A percentile compares a stretch with the other conserved stretches of the same genome.
Conservation (phyloP, 2,888 invertebrate species). For the Blastobasis lacticolella region DNA sequence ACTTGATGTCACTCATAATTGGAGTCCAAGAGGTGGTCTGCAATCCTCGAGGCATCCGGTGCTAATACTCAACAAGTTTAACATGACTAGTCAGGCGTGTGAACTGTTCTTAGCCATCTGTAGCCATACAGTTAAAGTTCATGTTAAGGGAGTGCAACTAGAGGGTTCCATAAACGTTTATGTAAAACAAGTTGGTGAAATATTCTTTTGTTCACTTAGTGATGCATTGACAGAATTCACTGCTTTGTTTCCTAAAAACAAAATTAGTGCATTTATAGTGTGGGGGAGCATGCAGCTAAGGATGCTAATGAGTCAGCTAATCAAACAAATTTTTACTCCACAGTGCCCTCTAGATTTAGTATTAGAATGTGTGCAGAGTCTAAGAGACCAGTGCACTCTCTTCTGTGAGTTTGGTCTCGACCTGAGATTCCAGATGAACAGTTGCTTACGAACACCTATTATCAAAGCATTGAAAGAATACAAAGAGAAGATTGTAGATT, state of each 20-base stretch:
- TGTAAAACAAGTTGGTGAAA: conserved; percentile 85
- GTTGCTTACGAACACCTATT: conserved; percentile 84
- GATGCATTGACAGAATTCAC: conserved; percentile 77
- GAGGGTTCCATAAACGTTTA: conserved; percentile 88
- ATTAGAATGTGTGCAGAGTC: conserved; percentile 88
- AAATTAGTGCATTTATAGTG: conserved; percentile 81
- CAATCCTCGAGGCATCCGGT: conserved; percentile 90
- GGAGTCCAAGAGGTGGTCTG: conserved; percentile 91
- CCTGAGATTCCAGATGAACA: conserved; percentile 92
- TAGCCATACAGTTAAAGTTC: conserved; percentile 86
- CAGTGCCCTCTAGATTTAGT: conserved; percentile 89
- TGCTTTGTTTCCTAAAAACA: conserved; percentile 85
- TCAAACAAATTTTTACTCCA: conserved; percentile 91
- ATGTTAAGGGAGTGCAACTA: conserved; percentile 84
- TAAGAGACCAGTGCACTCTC: conserved; percentile 80
- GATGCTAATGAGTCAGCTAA: conserved; percentile 85
- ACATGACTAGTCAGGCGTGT: conserved; percentile 81
- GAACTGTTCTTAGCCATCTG: conserved; percentile 87
- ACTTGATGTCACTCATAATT: conserved; percentile 90
- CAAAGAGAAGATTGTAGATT: conserved; percentile 87
- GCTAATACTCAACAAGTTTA: conserved; percentile 85
- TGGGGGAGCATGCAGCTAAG: conserved; percentile 92
- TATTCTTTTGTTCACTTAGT: conserved; percentile 87
- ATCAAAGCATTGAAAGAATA: conserved; percentile 84
- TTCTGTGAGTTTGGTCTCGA: conserved; percentile 87